Base-by-base conservation (phyloP, 1,140 invertebrate species). In the Hypsibius dujardini region DNA sequence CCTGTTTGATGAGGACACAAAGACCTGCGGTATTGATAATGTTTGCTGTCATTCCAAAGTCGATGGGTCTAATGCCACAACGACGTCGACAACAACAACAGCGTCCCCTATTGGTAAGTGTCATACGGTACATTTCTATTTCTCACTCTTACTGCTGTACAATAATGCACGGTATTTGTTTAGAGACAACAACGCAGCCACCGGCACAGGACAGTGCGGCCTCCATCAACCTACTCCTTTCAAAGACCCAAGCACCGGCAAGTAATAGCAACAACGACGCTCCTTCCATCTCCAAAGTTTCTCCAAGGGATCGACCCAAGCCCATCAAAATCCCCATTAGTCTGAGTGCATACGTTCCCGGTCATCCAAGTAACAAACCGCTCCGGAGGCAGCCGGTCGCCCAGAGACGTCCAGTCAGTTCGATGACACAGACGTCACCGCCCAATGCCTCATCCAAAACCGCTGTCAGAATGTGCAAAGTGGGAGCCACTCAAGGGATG, bases 31-130 rank as follows among this genome's bases (percentile, higher is more conserved):
- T 15, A 67, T 3, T 15, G 62, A 67, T 42, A 67, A 67, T 42
- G 62, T 67, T 42, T 67, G 62, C 62, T 67, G 62, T 67, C 62
- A 67, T 67, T 67, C 62, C 62, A 42, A 12, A 42, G 12, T 42
- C 12, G 42, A 67, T 45, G 45, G 62, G 7, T 12, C 50, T n/a
- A 56, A 7, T n/a, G 50, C 50, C 7, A 56, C 50, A 56, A 56
- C 50, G n/a, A 56, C 50, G 7, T 12, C 50, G 7, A 56, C 50
- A 7, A 56, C 50, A 7, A 56, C 50, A n/a, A 56, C 50, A 56
- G 7, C 50, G n/a, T 7, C 50, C n/a, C 50, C 50, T 28, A 28
- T 28, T 28, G 28, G 28, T 28, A 28, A 28, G 28, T 28, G 28
- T 28, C 28, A 28, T 28, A 28, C 28, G 28, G 28, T 28, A 28